Evolutionary conservation across 2,797 vertebrate genomes (phyloP).

Genomic region (Etheostoma perlongum): DNA sequence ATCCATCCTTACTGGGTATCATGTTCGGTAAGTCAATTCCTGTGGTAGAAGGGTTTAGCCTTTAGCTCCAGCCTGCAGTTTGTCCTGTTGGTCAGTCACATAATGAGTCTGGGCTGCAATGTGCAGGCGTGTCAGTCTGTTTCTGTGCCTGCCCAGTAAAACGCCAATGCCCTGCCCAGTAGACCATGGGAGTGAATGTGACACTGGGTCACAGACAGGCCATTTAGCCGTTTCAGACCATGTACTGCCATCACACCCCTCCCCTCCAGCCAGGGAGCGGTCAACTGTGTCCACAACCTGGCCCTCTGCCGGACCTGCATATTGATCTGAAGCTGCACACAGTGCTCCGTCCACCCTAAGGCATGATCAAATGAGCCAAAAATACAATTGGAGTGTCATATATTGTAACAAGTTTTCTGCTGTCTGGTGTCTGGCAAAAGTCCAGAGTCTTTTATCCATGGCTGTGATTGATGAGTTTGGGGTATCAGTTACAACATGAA

Average conservation of each 20-base stretch:
- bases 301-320: conserved; percentile 6
- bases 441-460: conserved; percentile 35
- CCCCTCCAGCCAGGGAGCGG: conserved; percentile 29
- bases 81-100: conserved; percentile 25
- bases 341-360: neutral
- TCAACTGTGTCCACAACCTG: conserved; percentile 48
- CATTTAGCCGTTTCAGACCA: conserved; percentile 46
- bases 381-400: conserved; percentile 12
- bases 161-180: conserved; percentile 43
- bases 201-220: conserved; percentile 57
- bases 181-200: conserved; percentile 55
- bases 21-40: conserved; percentile 15
- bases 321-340: conserved; percentile 22
- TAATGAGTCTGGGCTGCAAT: conserved; percentile 46
- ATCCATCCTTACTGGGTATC: conserved; percentile 4
- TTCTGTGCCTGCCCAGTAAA: conserved; percentile 49
- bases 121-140: conserved; percentile 44
- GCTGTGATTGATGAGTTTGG: conserved; percentile 35
- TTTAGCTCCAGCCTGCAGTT: conserved; percentile 7
- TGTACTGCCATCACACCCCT: conserved; percentile 37
- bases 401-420: conserved; percentile 37
- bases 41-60: conserved; percentile 10
- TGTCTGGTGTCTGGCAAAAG: conserved; percentile 32
- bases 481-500: conserved; percentile 51
- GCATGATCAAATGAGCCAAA: conserved; percentile 9